A percentile compares a stretch with the other conserved stretches of the same genome.
Evolutionary conservation across 2,113 vertebrate genomes (phyloP).

Genomic region (Pluvialis apricaria): DNA sequence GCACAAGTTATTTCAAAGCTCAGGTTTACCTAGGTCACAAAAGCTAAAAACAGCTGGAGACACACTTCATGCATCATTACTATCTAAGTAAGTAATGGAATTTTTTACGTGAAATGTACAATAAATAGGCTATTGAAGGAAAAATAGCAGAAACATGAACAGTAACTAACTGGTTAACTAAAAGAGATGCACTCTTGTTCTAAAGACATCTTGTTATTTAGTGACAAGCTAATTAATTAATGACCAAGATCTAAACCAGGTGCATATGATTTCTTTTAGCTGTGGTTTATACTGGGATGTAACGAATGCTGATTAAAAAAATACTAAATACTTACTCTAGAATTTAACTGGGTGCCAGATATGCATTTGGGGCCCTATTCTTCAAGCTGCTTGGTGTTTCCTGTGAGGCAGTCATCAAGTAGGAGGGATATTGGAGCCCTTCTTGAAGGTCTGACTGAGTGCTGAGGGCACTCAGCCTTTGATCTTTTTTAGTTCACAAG

Average conservation of each 20-base stretch:
- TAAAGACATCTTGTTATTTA: not conserved
- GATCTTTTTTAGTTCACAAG: conserved; percentile 33
- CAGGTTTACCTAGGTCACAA: not conserved
- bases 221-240: conserved; percentile 13
- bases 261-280: not conserved
- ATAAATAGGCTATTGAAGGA: not conserved
- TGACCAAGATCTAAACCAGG: not conserved
- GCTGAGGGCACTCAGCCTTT: conserved; percentile 18
- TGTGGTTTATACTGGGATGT: not conserved
- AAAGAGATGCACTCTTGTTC: not conserved
- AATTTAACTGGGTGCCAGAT: conserved; percentile 28
- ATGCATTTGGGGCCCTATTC: conserved; percentile 7
- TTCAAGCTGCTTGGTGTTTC: conserved; percentile 8
- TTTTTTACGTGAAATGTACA: not conserved
- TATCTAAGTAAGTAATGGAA: not conserved
- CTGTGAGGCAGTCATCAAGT: conserved; percentile 2
- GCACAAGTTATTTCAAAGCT: not conserved
- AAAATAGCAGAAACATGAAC: not conserved
- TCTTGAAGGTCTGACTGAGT: conserved; percentile 22
- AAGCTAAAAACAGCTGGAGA: conserved; percentile 6
- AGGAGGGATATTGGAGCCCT: not conserved
- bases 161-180: not conserved
- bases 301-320: not conserved
- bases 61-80: not conserved
- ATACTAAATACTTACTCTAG: not conserved